phyloP scores from a whole-genome alignment of 1,140 invertebrate species.

The Drosophila kohkoa region DNA sequence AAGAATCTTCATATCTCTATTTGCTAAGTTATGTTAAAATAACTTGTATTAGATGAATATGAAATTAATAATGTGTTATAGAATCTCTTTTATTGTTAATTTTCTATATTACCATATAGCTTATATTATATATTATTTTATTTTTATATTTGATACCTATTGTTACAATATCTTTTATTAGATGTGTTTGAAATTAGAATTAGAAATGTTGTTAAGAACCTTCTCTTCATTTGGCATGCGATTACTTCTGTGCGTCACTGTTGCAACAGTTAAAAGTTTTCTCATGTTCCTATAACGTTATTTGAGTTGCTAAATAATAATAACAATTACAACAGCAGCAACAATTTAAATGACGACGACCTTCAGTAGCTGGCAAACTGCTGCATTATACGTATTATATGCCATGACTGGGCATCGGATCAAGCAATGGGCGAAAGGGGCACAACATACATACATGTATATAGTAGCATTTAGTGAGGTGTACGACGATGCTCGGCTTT shows the following conservation, averaged over 20 bases:
- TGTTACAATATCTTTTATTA: too few relatives aligned
- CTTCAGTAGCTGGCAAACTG: constrained; percentile 10
- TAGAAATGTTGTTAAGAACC: too few relatives aligned
- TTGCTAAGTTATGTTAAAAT: too few relatives aligned
- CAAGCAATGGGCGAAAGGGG: not conserved
- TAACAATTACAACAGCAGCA: constrained; percentile 15
- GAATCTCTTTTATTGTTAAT: too few relatives aligned
- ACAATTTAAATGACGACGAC: constrained; percentile 2
- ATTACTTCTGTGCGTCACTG: constrained; percentile 9
- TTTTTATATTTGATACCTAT: too few relatives aligned
- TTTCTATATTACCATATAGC: too few relatives aligned
- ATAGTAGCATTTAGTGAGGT: not conserved
- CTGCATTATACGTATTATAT: not conserved
- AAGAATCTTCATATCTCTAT: too few relatives aligned
- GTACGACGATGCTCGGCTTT: not conserved
- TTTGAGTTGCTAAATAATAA: constrained; percentile 21
- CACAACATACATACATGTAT: too few relatives aligned
- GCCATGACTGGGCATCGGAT: not conserved
- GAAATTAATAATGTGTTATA: too few relatives aligned
- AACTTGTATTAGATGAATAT: too few relatives aligned
- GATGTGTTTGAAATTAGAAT: too few relatives aligned
- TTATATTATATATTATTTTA: too few relatives aligned
- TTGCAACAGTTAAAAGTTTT: constrained; percentile 18
- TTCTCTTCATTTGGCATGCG: not conserved
- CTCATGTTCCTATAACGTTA: constrained; percentile 17